Evolutionary conservation across 2,113 vertebrate genomes (phyloP), one percentile per base, ranked within the genome.

Genomic region (Xenopus laevis): DNA sequence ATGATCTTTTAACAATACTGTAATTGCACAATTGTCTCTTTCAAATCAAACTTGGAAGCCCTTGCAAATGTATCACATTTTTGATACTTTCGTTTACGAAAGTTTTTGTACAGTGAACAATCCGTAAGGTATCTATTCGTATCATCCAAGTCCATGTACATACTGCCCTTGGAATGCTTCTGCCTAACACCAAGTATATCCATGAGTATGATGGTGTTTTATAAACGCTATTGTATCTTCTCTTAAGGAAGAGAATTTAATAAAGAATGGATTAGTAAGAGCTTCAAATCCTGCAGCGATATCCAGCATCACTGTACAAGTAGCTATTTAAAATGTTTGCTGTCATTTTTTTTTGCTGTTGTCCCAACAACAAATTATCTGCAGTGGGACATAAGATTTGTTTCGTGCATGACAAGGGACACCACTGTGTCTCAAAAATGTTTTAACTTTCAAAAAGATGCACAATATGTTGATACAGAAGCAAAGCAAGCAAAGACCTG

Each of bases 241-340:
- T 13, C 18, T 23, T 3, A 60, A 40, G 33, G 33, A 40, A 40
- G 33, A 40, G 33, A 7, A 40, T 40, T 7, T 40, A 40, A 40
- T 40, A 40, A 60, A 27, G 58, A 27, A 58, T 16, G 6, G 16
- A 58, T 58, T 58, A 58, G 0, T 23, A 27, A 8, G 21, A 60
- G 9, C 18, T 60, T 23, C 2, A 0, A 13, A 60, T 60, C 21
- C 18, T 9, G 58, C 21, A 60, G 58, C 10, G 58, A 60, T 60
- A 60, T 27, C 58, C 58, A 60, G 58, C 18, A 60, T 60, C 58
- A 60, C 58, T 60, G 58, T 27, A 60, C 58, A 60, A 27, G 4
- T 8, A 21, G 20, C 58, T 16, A 12, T 23, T 10, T 27, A 60
- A 21, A 60, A 23, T 23, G 18, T 23, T 21, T 23, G 58, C 21